Percentiles rank a stretch among this genome's conserved stretches.
phyloP scores from a whole-genome alignment of 2,888 invertebrate species.

The Phorcus lineatus region DNA sequence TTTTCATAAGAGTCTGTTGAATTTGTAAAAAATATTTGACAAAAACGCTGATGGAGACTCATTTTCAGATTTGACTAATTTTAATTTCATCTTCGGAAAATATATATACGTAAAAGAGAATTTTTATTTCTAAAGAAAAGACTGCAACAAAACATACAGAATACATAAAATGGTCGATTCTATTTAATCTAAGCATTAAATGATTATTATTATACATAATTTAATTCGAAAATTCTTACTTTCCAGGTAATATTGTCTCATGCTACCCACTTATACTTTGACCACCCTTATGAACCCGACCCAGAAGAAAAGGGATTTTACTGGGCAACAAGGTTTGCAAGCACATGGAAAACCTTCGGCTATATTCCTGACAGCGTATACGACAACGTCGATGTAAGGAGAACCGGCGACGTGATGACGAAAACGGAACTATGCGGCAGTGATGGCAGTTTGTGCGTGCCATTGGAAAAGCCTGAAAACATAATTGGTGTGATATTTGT shows the following conservation, averaged over 20 bases:
- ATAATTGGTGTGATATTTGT: constrained; percentile 56
- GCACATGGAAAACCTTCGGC: constrained; percentile 59
- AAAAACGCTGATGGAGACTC: too few species aligned
- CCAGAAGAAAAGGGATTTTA: constrained; percentile 69
- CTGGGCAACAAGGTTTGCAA: constrained; percentile 70
- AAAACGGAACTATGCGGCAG: constrained; percentile 50
- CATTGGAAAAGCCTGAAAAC: constrained; percentile 58
- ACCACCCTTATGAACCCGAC: constrained; percentile 67
- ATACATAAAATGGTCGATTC: too few species aligned
- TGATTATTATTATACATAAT: too few species aligned
- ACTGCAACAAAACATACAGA: too few species aligned
- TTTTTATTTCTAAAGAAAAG: too few species aligned
- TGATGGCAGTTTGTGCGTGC: constrained; percentile 50
- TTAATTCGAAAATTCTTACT: background rate
- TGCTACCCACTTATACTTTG: constrained; percentile 66
- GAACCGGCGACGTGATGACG: constrained; percentile 53
- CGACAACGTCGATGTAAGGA: constrained; percentile 49
- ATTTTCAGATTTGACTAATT: too few species aligned
- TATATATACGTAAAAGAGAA: too few species aligned
- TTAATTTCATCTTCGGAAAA: too few species aligned
- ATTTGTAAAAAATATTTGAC: too few species aligned
- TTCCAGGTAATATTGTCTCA: constrained; percentile 65
- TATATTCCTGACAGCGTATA: constrained; percentile 60
- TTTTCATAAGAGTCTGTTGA: too few species aligned
- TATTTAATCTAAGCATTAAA: too few species aligned